Conservation (phyloP, 2,113 vertebrate genomes). For the Heteronetta atricapilla region DNA sequence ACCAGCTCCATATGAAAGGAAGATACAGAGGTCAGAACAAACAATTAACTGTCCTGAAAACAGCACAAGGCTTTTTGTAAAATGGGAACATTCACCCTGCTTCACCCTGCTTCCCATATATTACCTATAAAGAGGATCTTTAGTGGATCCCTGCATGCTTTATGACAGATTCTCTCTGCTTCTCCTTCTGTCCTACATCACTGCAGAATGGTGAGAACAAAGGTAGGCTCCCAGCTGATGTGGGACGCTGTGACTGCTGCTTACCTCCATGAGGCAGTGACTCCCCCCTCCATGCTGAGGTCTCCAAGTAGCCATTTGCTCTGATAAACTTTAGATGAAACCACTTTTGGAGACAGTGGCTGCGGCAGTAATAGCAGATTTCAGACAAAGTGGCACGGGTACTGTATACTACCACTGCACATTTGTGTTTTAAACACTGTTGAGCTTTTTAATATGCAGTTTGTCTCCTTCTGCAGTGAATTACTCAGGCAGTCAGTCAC, state of each 20-base stretch:
- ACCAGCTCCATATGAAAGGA: slow-evolving; percentile 22
- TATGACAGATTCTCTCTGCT: neutral
- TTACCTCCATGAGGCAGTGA: slow-evolving; percentile 23
- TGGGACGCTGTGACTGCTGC: neutral
- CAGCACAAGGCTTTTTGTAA: neutral
- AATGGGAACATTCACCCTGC: neutral
- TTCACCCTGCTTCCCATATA: neutral
- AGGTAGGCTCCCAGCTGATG: neutral
- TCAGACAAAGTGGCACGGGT: neutral
- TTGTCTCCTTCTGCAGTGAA: slow-evolving; percentile 76
- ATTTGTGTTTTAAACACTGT: neutral
- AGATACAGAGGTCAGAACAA: slow-evolving; percentile 4
- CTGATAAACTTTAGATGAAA: neutral
- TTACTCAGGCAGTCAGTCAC: slow-evolving; percentile 68
- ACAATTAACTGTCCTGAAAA: neutral
- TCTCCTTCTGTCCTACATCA: neutral
- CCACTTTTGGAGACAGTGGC: neutral
- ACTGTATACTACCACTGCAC: neutral
- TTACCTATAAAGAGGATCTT: neutral
- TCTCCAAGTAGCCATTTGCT: slow-evolving; percentile 15
- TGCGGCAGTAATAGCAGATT: neutral
- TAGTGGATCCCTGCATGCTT: neutral
- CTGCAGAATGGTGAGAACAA: neutral
- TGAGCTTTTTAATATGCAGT: slow-evolving; percentile 70
- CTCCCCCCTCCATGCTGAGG: slow-evolving; percentile 1